These are phyloP conservation scores for Otolemur crassicaudatus DNA, from an alignment of 2,797 vertebrate species.

Conservation along the genomic window DNA sequence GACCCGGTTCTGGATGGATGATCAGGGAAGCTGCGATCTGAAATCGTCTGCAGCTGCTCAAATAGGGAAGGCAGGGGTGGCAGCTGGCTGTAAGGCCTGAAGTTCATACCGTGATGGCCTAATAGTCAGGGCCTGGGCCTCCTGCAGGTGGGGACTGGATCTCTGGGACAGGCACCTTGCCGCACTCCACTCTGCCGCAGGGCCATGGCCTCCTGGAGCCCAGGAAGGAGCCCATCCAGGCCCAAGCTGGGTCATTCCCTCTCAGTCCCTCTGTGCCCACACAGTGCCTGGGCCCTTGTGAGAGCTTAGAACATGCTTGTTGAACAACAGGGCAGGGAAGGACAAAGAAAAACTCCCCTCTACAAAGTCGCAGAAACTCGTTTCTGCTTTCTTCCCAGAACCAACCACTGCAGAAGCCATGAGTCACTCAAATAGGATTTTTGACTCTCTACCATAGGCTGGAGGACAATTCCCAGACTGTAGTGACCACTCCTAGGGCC, in stretches of 20 bases:
- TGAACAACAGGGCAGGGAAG: not conserved
- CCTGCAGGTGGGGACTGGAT: not conserved
- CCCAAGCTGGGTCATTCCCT: rapidly evolving
- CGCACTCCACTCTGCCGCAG: not conserved
- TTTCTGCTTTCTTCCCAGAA: conserved; percentile 12
- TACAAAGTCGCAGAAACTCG: not conserved
- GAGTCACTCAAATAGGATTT: not conserved
- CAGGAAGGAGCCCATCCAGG: not conserved
- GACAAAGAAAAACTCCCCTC: not conserved
- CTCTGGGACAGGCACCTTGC: not conserved
- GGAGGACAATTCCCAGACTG: not conserved
- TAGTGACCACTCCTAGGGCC: not conserved
- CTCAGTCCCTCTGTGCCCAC: rapidly evolving
- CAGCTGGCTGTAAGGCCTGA: not conserved
- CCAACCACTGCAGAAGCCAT: not conserved
- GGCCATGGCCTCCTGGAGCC: not conserved
- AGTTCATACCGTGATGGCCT: not conserved
- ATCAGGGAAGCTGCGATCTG: not conserved
- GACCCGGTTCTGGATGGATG: not conserved
- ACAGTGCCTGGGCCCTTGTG: not conserved
- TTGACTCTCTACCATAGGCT: not conserved
- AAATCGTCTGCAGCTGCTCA: rapidly evolving
- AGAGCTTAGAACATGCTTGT: not conserved
- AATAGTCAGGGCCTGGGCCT: not conserved
- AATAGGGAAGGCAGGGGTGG: not conserved